These are phyloP conservation scores for Sarcophaga subvicina DNA, from an alignment of 2,888 invertebrate genomes.

Conservation along the genomic window DNA sequence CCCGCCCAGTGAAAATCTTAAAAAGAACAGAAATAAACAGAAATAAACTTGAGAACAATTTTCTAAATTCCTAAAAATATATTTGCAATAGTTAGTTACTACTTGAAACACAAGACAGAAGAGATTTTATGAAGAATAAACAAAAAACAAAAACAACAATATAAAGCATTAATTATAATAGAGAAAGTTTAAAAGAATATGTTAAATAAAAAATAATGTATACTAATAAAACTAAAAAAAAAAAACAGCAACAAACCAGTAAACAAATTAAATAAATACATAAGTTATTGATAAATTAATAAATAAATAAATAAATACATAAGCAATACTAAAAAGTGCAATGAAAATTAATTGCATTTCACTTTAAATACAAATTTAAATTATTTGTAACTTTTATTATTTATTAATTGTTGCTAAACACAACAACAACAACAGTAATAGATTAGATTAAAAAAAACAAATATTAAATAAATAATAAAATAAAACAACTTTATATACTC, in stretches of 20 bases:
- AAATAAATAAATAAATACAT: slow-evolving; percentile 44
- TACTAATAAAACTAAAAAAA: slow-evolving; percentile 26
- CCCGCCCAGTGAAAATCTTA: slow-evolving; percentile 59
- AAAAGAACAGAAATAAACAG: slow-evolving; percentile 23
- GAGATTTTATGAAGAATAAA: slow-evolving; percentile 23
- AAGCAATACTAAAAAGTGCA: slow-evolving; percentile 69
- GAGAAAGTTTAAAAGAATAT: slow-evolving; percentile 69
- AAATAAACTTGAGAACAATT: slow-evolving; percentile 24
- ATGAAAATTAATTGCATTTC: slow-evolving; percentile 47
- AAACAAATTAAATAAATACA: background rate
- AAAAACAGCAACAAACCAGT: background rate
- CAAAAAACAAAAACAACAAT: slow-evolving; percentile 21
- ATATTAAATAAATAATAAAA: slow-evolving; percentile 1
- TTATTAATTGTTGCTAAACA: slow-evolving; percentile 42
- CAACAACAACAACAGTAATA: too few relatives aligned
- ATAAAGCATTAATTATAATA: slow-evolving; percentile 21
- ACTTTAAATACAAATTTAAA: slow-evolving; percentile 8
- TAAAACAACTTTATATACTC: slow-evolving; percentile 1
- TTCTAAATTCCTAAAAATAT: slow-evolving; percentile 65
- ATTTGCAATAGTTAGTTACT: slow-evolving; percentile 70
- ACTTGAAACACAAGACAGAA: slow-evolving; percentile 59
- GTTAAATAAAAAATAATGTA: slow-evolving; percentile 44
- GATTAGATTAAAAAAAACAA: background rate
- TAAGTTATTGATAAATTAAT: slow-evolving; percentile 6
- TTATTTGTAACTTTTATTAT: slow-evolving; percentile 6